Evolutionary conservation across 2,113 vertebrate genomes (phyloP), one percentile per base, ranked within the genome.

Genomic region (Elephas maximus): DNA sequence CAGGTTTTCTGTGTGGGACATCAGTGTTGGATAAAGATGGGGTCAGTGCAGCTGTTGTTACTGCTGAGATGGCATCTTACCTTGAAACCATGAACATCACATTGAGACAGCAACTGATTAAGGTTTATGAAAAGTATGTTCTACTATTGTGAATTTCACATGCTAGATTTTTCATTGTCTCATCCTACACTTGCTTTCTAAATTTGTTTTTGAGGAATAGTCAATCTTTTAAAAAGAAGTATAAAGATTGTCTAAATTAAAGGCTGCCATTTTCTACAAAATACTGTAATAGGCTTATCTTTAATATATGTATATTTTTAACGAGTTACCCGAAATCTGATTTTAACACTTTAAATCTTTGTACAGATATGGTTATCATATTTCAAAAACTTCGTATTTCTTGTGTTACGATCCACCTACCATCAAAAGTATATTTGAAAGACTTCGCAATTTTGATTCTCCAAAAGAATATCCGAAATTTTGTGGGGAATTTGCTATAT

Each of bases 341-440:
- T 93, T 95, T 93, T 88, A 88, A 77, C 85, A 93, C 82, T 97
- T 96, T 93, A 90, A 92, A 95, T 97, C 53, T 97, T 94, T 85
- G 88, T 97, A 2, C 96, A 99, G 99, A 93, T 99, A 99, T 11
- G 99, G 99, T 4, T 98, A 99, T 92, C 99, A 99, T 97, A 97
- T 99, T 96, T 99, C 99, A 11, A 99, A 98, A 96, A 99, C 99
- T 6, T 99, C 99, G 1, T 99, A 99, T 94, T 99, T 99, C 96
- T 89, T 99, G 93, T 99, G 99, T 97, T 98, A 99, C 0, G 99
- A 99, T 53, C 99, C 99, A n/a, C 51, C 97, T 33, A 99, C 99
- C 5, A 99, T 99, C 97, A 98, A 99, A 63, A 99, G 95, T 97
- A 99, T 99, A 97, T 99, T 99, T 94, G 97, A 98, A 81, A 99